Conservation (phyloP, 2,113 vertebrate genomes). For the Cathartes aura region DNA sequence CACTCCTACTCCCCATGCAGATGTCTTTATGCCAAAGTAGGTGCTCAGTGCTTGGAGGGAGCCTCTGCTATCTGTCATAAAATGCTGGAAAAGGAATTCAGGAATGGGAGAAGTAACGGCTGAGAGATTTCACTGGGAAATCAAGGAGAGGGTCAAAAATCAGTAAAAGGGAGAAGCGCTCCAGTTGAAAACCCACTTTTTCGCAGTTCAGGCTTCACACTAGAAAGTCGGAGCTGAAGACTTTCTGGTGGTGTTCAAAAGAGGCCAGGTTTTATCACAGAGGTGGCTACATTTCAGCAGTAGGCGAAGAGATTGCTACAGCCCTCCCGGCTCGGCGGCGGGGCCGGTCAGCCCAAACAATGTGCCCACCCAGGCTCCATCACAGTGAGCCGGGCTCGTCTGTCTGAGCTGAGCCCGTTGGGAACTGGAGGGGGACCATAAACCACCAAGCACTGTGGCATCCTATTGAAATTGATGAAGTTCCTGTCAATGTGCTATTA, state of each 20-base stretch:
- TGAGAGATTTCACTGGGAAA: background rate
- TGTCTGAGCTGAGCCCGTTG: background rate
- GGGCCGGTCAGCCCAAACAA: background rate
- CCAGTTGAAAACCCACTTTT: background rate
- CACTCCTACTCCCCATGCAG: background rate
- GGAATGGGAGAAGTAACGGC: background rate
- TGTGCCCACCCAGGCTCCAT: background rate
- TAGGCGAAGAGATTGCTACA: background rate
- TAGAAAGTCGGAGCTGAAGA: background rate
- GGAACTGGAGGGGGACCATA: background rate
- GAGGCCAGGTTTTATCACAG: background rate
- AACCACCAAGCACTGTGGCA: constrained; percentile 2
- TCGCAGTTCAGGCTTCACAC: background rate
- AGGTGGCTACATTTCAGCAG: background rate
- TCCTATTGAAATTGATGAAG: background rate
- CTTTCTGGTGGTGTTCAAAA: background rate
- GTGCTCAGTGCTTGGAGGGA: background rate
- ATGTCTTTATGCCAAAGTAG: background rate
- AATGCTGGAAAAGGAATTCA: background rate
- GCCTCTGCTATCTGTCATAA: background rate
- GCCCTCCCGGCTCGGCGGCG: background rate
- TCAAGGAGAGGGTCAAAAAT: background rate
- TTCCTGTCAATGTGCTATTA: constrained; percentile 45
- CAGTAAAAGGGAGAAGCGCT: rapidly evolving
- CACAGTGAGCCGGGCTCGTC: rapidly evolving